A percentile compares a stretch with the other conserved stretches of the same genome.
These are phyloP conservation scores for Ursus arctos DNA, from an alignment of 2,113 vertebrate genomes.

Conservation along the genomic window DNA sequence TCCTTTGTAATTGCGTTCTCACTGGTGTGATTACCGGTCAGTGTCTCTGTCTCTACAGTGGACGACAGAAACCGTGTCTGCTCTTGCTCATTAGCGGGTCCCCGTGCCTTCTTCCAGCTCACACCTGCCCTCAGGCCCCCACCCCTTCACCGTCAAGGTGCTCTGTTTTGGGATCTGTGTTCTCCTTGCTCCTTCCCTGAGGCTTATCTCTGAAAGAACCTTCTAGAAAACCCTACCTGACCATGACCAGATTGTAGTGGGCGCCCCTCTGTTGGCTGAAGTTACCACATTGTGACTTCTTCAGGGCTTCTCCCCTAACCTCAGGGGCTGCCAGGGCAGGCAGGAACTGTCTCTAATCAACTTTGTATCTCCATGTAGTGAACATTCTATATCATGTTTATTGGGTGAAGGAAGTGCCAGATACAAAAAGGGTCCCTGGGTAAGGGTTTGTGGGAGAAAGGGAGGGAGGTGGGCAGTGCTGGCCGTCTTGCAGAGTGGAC, in stretches of 20 bases:
- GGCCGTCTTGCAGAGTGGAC: rapidly evolving
- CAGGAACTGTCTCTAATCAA: no score
- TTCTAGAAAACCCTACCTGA: neutral
- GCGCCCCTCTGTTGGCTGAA: neutral
- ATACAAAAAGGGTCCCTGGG: neutral
- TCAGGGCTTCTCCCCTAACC: neutral
- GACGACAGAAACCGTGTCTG: neutral
- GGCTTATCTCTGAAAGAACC: neutral
- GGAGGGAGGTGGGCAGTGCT: no score
- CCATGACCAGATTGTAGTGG: rapidly evolving
- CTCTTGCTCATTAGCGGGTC: neutral
- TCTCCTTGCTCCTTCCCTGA: neutral
- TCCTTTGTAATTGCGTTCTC: neutral
- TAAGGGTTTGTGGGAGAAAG: neutral
- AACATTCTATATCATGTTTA: neutral
- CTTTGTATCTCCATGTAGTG: no score
- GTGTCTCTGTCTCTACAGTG: neutral
- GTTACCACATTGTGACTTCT: neutral
- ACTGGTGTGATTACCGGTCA: neutral
- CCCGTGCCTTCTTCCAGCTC: neutral
- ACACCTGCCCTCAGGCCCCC: neutral
- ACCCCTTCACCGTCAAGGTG: rapidly evolving
- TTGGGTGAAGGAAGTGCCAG: neutral
- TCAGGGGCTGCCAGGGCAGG: neutral
- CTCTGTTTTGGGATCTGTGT: neutral